Evolutionary conservation across 2,888 invertebrate species (phyloP), one percentile per base, ranked within the genome.

Genomic region (Chaetoderma sp.): DNA sequence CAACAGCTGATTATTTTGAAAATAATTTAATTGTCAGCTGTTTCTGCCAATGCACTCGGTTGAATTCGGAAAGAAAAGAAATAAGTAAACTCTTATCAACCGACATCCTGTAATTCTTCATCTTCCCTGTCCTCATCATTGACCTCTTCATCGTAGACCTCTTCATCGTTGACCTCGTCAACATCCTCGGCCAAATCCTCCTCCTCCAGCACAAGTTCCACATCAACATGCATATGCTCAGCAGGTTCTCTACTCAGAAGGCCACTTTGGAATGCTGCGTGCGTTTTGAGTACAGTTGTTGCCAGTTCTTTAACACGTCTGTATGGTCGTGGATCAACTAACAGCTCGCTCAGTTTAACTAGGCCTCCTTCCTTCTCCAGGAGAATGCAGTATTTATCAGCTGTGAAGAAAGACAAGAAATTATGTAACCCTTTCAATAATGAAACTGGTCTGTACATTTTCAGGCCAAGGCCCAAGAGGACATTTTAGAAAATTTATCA

Each of bases 351-450:
- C 45, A 98, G 88, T 67, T 95, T 88, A 44, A 88, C 88, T 57
- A 95, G 85, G 0, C 98, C 98, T 36, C 93, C 93, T 88, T 98
- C 98, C 49, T 91, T 90, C 78, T 93, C 92, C 49, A 98, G 92
- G 81, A 97, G 89, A 70, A 90, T 89, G 87, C 97, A 98, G 88
- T 98, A 98, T 88, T 96, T 97, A 65, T 92, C 92, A 44, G 96
- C 96, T 96, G 75, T 28, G 75, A 72, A 25, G 54, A 33, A 56
- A 65, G 54, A 65, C 59, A 30, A 57, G 30, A 55, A 25, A 5
- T n/a, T n/a, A n/a, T n/a, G n/a, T n/a, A n/a, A n/a, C n/a, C n/a
- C n/a, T n/a, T n/a, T n/a, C n/a, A n/a, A n/a, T n/a, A n/a, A n/a
- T n/a, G n/a, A n/a, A 36, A 16, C 8, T n/a, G 8, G 47, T 18